phyloP scores from a whole-genome alignment of 1,140 invertebrate species.

The Leptinotarsa undecemlineata region DNA sequence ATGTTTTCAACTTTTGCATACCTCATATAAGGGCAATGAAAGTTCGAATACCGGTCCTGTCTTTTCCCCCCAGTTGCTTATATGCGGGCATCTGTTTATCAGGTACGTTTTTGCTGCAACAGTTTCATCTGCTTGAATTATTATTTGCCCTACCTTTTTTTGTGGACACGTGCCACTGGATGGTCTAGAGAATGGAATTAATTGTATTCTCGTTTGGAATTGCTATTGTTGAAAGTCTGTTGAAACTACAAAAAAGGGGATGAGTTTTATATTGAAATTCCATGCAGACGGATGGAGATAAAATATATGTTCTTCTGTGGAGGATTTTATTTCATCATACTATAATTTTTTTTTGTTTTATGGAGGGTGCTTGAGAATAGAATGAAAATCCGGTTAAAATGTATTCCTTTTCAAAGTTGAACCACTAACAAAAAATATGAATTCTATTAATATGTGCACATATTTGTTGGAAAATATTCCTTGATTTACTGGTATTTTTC shows the following conservation, averaged over 20 bases:
- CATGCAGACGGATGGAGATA: background rate
- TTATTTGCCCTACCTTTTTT: conserved; percentile 13
- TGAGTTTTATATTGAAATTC: conserved; percentile 3
- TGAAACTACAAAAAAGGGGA: conserved; percentile 11
- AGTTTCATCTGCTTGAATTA: conserved; percentile 23
- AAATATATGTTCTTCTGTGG: background rate
- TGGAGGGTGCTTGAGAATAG: too few relatives aligned
- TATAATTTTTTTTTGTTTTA: too few relatives aligned
- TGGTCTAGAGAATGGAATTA: conserved; percentile 12
- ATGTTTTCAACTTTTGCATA: too few relatives aligned
- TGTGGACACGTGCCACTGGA: conserved; percentile 16
- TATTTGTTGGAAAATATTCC: too few relatives aligned
- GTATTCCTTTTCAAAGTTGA: too few relatives aligned
- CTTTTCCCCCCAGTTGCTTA: conserved; percentile 16
- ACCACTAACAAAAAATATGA: too few relatives aligned
- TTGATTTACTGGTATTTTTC: too few relatives aligned
- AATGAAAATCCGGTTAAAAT: too few relatives aligned
- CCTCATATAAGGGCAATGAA: background rate
- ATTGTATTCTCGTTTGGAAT: conserved; percentile 10
- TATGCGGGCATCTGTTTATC: conserved; percentile 10
- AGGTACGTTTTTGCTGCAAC: conserved; percentile 16
- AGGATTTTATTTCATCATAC: background rate
- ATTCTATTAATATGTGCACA: too few relatives aligned
- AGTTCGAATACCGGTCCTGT: background rate
- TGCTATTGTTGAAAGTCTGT: conserved; percentile 22